Percentiles rank a stretch among this genome's conserved stretches.
phyloP scores from a whole-genome alignment of 37 sponge, comb jelly and placozoan species.

The Beroe forskalii region DNA sequence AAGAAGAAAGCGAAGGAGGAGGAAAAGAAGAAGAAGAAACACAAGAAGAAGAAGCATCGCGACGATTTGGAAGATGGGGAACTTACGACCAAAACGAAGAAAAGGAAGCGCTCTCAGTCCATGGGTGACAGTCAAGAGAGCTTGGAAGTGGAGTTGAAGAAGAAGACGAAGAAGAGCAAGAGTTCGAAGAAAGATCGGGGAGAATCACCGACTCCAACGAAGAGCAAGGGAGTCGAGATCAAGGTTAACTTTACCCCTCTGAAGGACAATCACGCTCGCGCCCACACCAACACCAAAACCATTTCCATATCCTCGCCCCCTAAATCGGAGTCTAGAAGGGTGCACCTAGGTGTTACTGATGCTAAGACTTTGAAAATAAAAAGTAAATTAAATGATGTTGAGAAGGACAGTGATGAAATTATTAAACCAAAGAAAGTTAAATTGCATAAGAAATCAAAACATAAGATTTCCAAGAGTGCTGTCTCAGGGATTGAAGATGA shows the following conservation, averaged over 20 bases:
- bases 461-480: conserved; percentile 12
- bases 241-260: conserved; percentile 27
- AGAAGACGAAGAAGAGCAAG: conserved; percentile 48
- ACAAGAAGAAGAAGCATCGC: conserved; percentile 7
- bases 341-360: not conserved
- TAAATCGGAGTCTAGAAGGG: conserved; percentile 7
- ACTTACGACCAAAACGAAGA: not conserved
- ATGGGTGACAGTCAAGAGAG: conserved; percentile 8
- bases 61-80: conserved; percentile 47
- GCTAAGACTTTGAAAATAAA: conserved; percentile 13
- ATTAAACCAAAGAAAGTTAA: conserved; percentile 5
- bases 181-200: not conserved
- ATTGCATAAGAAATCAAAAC: conserved; percentile 14
- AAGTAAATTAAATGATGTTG: conserved; percentile 9
- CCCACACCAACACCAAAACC: not conserved
- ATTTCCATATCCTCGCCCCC: conserved; percentile 20
- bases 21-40: conserved; percentile 60
- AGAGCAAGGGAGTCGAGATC: conserved; percentile 27
- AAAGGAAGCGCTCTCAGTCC: not conserved
- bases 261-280: not conserved
- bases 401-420: not conserved
- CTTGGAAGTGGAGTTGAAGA: conserved; percentile 9
- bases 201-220: not conserved
- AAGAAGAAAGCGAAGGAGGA: conserved; percentile 16
- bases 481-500: conserved; percentile 58